phyloP scores from a whole-genome alignment of 2,113 vertebrate genomes.

The Pseudonaja textilis region DNA sequence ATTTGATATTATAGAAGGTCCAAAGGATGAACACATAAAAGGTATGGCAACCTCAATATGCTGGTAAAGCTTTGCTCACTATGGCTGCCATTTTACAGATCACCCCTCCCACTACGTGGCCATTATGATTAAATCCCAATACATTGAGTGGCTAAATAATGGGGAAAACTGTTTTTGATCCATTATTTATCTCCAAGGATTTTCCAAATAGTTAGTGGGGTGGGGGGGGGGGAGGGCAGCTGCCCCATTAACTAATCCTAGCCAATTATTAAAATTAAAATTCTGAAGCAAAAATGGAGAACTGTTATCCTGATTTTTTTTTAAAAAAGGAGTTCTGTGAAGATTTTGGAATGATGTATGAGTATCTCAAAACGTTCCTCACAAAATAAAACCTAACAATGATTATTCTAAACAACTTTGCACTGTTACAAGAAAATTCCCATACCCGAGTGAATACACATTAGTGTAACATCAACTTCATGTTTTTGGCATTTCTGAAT shows the following conservation, averaged over 20 bases:
- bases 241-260: constrained; percentile 47
- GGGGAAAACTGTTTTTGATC: neutral
- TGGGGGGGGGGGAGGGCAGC: neutral
- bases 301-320: neutral
- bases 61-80: neutral
- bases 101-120: neutral
- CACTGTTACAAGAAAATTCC: constrained; percentile 15
- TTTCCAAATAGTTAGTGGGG: neutral
- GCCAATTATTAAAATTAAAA: constrained; percentile 49
- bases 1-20: neutral
- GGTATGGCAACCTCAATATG: neutral
- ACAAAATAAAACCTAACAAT: constrained; percentile 39
- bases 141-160: neutral
- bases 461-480: constrained; percentile 28
- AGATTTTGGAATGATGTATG: constrained; percentile 21
- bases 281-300: constrained; percentile 13
- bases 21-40: neutral
- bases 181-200: neutral
- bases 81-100: neutral
- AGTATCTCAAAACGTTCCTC: constrained; percentile 31
- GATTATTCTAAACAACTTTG: constrained; percentile 41
- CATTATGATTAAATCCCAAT: neutral
- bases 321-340: neutral
- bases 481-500: constrained; percentile 41
- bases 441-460: constrained; percentile 36